These are phyloP conservation scores for Eriocheir sinensis DNA, from an alignment of 1,140 invertebrate genomes.

Conservation along the genomic window DNA sequence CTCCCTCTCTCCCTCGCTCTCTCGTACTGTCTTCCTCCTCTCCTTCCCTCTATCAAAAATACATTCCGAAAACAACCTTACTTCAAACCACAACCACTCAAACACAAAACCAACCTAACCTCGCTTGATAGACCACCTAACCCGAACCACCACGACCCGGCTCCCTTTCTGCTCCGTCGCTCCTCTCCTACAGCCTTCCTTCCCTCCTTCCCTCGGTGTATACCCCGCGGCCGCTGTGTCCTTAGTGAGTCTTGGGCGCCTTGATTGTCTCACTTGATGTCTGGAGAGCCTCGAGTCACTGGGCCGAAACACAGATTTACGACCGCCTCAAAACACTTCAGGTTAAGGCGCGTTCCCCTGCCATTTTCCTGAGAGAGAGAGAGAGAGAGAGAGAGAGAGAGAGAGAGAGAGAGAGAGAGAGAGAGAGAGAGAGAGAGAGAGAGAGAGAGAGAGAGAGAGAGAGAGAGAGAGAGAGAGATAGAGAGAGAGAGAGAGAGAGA, in stretches of 20 bases:
- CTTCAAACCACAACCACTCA: too few relatives aligned
- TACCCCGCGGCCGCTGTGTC: not conserved
- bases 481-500: not conserved
- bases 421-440: not conserved
- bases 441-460: not conserved
- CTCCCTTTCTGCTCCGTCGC: not conserved
- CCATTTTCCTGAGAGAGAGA: too few relatives aligned
- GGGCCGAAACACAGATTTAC: not conserved
- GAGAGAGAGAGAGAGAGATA: not conserved
- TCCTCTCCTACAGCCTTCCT: too few relatives aligned
- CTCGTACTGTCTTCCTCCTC: too few relatives aligned
- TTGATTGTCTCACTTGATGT: not conserved
- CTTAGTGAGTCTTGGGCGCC: not conserved
- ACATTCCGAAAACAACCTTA: too few relatives aligned
- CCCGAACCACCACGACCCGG: not conserved
- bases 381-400: not conserved
- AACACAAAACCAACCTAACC: too few relatives aligned
- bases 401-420: not conserved
- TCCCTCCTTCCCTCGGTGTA: not conserved
- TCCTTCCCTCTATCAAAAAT: too few relatives aligned
- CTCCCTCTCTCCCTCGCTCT: slow-evolving; percentile 8
- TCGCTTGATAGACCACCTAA: too few relatives aligned
- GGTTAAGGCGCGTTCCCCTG: too few relatives aligned
- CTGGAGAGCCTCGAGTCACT: not conserved
- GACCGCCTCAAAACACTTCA: not conserved